Evolutionary conservation across 2,888 invertebrate species (phyloP).

Genomic region (Pseudoips prasinana): DNA sequence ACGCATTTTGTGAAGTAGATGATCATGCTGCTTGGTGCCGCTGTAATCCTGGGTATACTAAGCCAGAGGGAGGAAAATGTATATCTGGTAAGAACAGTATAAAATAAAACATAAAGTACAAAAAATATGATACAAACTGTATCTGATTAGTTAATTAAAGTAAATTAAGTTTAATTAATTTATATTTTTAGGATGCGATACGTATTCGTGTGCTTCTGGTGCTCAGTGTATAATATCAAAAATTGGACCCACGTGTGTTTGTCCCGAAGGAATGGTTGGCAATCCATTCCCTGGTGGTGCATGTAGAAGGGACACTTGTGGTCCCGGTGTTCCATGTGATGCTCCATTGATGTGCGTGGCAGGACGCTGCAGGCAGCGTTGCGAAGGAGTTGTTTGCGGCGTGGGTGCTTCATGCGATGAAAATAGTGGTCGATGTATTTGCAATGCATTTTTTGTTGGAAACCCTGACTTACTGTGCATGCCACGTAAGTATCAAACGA

Average conservation of each 20-base stretch:
- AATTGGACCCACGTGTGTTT: slow-evolving; percentile 93
- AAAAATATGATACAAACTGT: background rate
- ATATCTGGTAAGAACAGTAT: slow-evolving; percentile 84
- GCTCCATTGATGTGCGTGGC: slow-evolving; percentile 91
- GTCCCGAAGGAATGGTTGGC: slow-evolving; percentile 91
- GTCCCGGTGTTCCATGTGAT: slow-evolving; percentile 87
- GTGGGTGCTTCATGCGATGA: slow-evolving; percentile 93
- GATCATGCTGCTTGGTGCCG: slow-evolving; percentile 95
- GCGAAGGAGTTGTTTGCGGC: slow-evolving; percentile 93
- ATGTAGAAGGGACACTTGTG: slow-evolving; percentile 92
- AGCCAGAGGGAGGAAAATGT: slow-evolving; percentile 90
- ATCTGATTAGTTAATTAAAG: no score
- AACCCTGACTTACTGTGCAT: slow-evolving; percentile 94
- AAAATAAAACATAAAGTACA: background rate
- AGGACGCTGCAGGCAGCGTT: slow-evolving; percentile 93
- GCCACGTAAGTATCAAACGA: slow-evolving; percentile 91
- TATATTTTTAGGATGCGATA: slow-evolving; percentile 85
- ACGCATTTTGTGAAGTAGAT: slow-evolving; percentile 93
- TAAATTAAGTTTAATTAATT: slow-evolving; percentile 1
- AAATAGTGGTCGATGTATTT: slow-evolving; percentile 90
- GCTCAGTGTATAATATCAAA: slow-evolving; percentile 93
- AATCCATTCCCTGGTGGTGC: slow-evolving; percentile 96
- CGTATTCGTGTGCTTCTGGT: slow-evolving; percentile 89
- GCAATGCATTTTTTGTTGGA: slow-evolving; percentile 93
- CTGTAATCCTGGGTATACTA: slow-evolving; percentile 91